Conservation (phyloP, 1,140 invertebrate species). For the Diprion similis region DNA sequence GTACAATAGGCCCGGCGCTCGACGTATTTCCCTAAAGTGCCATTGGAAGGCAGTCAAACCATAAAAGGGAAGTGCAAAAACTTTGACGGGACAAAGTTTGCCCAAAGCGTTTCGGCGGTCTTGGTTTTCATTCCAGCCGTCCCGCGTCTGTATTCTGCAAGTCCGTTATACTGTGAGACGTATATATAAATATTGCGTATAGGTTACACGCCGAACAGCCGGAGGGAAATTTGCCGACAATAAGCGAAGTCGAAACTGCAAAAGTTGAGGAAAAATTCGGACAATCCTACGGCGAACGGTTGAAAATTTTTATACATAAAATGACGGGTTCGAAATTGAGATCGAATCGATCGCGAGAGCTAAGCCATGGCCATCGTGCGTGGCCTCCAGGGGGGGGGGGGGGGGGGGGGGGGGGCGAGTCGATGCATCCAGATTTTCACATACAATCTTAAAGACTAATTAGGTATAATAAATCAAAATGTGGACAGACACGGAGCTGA, state of each 20-base stretch:
- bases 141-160: no score
- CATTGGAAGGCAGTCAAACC: slow-evolving; percentile 57
- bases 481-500: not conserved
- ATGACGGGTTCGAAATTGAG: no score
- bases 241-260: no score
- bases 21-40: slow-evolving; percentile 60
- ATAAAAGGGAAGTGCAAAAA: slow-evolving; percentile 46
- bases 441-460: not conserved
- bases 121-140: not conserved
- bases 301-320: no score
- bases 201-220: not conserved
- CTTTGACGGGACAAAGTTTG: slow-evolving; percentile 8
- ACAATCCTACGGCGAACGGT: no score
- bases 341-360: slow-evolving; percentile 26
- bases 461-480: not conserved
- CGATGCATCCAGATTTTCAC: not conserved
- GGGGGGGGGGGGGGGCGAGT: no score
- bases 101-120: not conserved
- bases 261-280: not conserved
- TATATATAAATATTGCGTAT: no score
- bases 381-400: no score
- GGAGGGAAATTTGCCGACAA: not conserved
- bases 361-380: not conserved
- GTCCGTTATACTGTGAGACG: no score
- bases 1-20: slow-evolving; percentile 42